phyloP scores from a whole-genome alignment of 1,140 invertebrate species.

The Pygmarrhopalites habei region DNA sequence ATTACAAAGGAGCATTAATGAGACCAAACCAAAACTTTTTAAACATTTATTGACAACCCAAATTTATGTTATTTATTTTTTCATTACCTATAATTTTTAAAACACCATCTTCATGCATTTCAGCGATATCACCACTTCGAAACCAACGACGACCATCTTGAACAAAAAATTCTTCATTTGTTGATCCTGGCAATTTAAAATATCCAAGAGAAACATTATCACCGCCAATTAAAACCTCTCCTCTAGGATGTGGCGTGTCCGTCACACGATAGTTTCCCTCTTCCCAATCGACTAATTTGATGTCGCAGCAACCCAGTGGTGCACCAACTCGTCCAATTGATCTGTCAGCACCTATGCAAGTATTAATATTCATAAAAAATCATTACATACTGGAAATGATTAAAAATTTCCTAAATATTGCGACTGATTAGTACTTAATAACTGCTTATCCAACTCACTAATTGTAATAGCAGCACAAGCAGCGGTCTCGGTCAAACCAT shows the following conservation, averaged over 20 bases:
- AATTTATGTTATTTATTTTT: neutral
- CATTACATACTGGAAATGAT: conserved; percentile 17
- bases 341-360: conserved; percentile 53
- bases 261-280: conserved; percentile 86
- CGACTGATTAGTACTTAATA: neutral
- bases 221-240: conserved; percentile 89
- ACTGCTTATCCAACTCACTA: conserved; percentile 47
- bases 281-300: conserved; percentile 86
- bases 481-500: conserved; percentile 94
- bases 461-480: conserved; percentile 87
- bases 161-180: conserved; percentile 82
- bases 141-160: conserved; percentile 81
- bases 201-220: conserved; percentile 87
- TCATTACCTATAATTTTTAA: conserved; percentile 88
- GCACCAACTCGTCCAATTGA: conserved; percentile 79
- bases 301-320: conserved; percentile 76
- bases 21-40: neutral
- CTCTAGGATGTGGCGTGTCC: conserved; percentile 83
- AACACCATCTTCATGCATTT: conserved; percentile 83
- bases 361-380: conserved; percentile 12
- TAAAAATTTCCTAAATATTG: neutral
- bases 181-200: conserved; percentile 83
- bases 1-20: neutral
- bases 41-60: neutral
- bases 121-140: conserved; percentile 91